Conservation (phyloP, 2,797 vertebrate genomes). For the Scolopax rusticola region DNA sequence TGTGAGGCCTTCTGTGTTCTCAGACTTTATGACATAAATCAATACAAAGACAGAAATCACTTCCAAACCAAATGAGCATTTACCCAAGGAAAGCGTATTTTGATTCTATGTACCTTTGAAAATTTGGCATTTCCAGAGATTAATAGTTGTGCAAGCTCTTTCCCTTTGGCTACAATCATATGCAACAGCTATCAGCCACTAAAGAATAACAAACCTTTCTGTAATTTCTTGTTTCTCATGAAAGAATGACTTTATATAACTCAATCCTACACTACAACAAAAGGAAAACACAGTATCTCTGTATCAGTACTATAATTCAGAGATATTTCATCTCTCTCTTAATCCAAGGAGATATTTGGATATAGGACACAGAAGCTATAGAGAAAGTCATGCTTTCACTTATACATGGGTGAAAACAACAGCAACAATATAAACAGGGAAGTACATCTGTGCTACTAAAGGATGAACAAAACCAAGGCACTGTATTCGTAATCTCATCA, state of each 20-base stretch:
- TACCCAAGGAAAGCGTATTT: neutral
- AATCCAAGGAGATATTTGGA: neutral
- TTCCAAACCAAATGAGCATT: neutral
- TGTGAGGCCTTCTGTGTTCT: neutral
- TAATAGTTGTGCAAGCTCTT: neutral
- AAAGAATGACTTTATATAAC: neutral
- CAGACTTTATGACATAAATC: neutral
- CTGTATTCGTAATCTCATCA: neutral
- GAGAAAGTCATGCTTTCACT: neutral
- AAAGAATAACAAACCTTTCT: neutral
- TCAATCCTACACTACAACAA: neutral
- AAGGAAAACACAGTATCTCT: neutral
- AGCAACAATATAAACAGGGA: neutral
- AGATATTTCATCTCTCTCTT: neutral
- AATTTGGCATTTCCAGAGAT: neutral
- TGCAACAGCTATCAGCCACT: neutral
- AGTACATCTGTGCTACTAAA: neutral
- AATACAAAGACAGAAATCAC: neutral
- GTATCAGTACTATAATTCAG: neutral
- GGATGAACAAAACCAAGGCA: neutral
- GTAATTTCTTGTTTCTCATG: neutral
- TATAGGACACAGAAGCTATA: neutral
- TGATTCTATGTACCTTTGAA: neutral
- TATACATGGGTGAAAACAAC: neutral
- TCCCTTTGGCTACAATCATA: neutral